phyloP scores from a whole-genome alignment of 2,888 invertebrate species.

The Coelogynopora nodosa region DNA sequence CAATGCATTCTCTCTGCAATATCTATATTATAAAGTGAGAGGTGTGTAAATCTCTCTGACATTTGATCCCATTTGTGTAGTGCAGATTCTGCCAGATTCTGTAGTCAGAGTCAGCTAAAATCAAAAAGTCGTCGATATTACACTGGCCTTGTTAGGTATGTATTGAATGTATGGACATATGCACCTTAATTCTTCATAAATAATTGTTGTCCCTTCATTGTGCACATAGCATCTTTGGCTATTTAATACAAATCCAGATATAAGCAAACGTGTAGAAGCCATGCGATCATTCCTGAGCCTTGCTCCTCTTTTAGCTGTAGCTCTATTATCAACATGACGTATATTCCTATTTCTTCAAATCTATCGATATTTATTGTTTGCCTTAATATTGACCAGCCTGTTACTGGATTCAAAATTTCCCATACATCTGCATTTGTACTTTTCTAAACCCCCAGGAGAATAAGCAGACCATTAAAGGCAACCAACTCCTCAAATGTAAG shows the following conservation, averaged over 20 bases:
- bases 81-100: no score
- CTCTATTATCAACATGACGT: neutral
- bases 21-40: no score
- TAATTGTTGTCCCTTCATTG: neutral
- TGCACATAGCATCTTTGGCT: neutral
- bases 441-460: neutral
- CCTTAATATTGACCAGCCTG: neutral
- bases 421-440: neutral
- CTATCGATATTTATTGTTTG: no score
- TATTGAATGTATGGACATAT: neutral
- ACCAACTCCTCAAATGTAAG: neutral
- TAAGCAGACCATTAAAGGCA: neutral
- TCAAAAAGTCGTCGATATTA: neutral
- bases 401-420: neutral
- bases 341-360: neutral
- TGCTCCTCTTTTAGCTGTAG: neutral
- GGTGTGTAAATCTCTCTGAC: no score
- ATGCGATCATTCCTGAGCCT: neutral
- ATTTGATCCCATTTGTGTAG: no score
- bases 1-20: no score
- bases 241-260: neutral
- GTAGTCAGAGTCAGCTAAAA: neutral
- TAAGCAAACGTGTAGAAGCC: neutral
- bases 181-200: neutral
- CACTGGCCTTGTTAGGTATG: neutral